phyloP scores from a whole-genome alignment of 1,140 invertebrate genomes.

The Phymastichus coffea region DNA sequence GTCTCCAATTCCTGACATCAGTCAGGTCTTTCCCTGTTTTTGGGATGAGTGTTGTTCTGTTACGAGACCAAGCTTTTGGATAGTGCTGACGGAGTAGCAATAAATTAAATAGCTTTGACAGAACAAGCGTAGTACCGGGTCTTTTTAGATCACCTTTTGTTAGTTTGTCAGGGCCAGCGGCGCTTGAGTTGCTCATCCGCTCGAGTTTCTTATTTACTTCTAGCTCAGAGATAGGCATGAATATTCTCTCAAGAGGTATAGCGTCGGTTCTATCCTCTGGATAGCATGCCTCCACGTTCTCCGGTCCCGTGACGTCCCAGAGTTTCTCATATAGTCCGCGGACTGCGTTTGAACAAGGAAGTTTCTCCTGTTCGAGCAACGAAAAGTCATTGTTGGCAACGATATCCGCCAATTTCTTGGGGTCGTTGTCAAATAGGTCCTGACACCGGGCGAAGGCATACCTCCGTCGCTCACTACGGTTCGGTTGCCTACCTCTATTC shows the following conservation, averaged over 20 bases:
- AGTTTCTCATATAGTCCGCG: not conserved
- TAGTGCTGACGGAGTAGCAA: not conserved
- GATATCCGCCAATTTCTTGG: conserved; percentile 15
- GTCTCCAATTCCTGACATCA: not conserved
- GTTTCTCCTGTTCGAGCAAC: not conserved
- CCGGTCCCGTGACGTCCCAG: not conserved
- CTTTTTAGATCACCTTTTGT: not conserved
- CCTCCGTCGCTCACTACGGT: not conserved
- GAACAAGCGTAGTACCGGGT: not conserved
- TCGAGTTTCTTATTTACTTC: not conserved
- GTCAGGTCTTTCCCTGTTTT: not conserved
- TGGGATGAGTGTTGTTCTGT: no score
- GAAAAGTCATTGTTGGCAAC: conserved; percentile 2
- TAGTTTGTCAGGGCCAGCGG: not conserved
- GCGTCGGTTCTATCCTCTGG: no score
- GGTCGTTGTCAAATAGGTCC: conserved; percentile 7
- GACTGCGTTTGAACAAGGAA: not conserved
- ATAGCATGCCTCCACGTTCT: not conserved
- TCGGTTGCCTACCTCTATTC: not conserved
- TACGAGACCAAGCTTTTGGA: conserved; percentile 23
- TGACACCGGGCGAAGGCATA: conserved; percentile 14
- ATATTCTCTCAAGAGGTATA: no score
- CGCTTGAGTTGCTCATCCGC: not conserved
- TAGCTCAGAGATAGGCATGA: not conserved
- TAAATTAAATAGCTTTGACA: conserved; percentile 23